A percentile compares a stretch with the other conserved stretches of the same genome.
These are phyloP conservation scores for Gadopsis marmoratus DNA, from an alignment of 2,797 vertebrate species.

Conservation along the genomic window DNA sequence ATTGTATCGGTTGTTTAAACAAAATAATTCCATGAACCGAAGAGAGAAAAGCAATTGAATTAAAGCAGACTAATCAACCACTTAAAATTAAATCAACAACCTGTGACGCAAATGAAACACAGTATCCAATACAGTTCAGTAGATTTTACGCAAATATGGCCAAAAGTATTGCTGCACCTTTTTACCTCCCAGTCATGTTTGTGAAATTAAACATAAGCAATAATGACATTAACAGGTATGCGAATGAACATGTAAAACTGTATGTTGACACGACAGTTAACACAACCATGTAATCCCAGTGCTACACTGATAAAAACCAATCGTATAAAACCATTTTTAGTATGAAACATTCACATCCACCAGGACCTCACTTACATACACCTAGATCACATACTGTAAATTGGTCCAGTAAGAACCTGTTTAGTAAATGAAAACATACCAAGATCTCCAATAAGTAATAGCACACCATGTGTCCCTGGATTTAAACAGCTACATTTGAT, in stretches of 20 bases:
- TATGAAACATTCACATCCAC: constrained; percentile 76
- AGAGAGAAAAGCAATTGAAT: constrained; percentile 52
- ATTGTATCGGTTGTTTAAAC: constrained; percentile 63
- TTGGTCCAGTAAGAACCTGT: constrained; percentile 48
- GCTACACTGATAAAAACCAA: constrained; percentile 58
- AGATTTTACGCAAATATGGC: constrained; percentile 54
- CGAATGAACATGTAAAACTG: constrained; percentile 39
- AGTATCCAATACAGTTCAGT: constrained; percentile 32
- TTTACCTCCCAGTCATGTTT: constrained; percentile 27
- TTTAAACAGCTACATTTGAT: constrained; percentile 59
- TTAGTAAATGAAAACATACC: constrained; percentile 63
- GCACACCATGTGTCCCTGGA: constrained; percentile 71
- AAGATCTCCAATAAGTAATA: constrained; percentile 52
- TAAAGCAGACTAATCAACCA: constrained; percentile 52
- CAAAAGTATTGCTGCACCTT: constrained; percentile 58
- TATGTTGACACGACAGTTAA: constrained; percentile 36
- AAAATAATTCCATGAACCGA: constrained; percentile 55
- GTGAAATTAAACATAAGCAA: constrained; percentile 41
- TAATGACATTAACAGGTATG: constrained; percentile 26
- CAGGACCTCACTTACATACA: constrained; percentile 57
- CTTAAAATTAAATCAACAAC: constrained; percentile 40
- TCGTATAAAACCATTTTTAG: constrained; percentile 70
- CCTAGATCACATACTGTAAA: constrained; percentile 44
- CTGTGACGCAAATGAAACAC: constrained; percentile 52
- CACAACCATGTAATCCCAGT: constrained; percentile 39